Conservation (phyloP, 2,113 vertebrate species). For the Lipotes vexillifer region DNA sequence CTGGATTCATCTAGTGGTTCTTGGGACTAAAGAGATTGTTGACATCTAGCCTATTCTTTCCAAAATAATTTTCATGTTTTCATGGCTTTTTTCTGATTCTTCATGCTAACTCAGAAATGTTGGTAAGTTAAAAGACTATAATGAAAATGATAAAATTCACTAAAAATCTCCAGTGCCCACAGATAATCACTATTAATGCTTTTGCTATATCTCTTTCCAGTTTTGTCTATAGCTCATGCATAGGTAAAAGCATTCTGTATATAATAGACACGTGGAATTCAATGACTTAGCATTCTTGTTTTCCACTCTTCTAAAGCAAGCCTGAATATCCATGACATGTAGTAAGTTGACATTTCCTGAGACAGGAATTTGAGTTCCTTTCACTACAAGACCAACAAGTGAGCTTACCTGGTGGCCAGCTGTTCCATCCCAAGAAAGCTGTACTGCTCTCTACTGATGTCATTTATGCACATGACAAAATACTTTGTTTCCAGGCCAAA, state of each 20-base stretch:
- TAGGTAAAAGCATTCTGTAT: neutral
- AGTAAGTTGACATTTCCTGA: neutral
- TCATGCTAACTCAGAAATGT: neutral
- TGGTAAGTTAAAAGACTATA: neutral
- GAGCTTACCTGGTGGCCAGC: neutral
- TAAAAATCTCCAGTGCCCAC: neutral
- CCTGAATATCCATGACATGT: neutral
- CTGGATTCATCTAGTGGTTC: neutral
- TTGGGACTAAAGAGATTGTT: neutral
- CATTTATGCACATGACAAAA: slow-evolving; percentile 35
- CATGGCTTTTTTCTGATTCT: neutral
- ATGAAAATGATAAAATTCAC: neutral
- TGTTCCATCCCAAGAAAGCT: neutral
- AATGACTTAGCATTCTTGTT: neutral
- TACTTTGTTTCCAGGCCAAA: slow-evolving; percentile 27
- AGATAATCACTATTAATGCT: neutral
- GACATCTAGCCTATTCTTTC: neutral
- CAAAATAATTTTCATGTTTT: neutral
- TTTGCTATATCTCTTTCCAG: neutral
- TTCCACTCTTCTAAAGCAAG: neutral
- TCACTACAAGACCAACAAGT: neutral
- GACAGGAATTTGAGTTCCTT: neutral
- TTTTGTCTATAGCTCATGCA: neutral
- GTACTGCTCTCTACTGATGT: neutral
- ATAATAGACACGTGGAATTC: neutral